phyloP scores from a whole-genome alignment of 2,113 vertebrate genomes.

The Brachyistius frenatus region DNA sequence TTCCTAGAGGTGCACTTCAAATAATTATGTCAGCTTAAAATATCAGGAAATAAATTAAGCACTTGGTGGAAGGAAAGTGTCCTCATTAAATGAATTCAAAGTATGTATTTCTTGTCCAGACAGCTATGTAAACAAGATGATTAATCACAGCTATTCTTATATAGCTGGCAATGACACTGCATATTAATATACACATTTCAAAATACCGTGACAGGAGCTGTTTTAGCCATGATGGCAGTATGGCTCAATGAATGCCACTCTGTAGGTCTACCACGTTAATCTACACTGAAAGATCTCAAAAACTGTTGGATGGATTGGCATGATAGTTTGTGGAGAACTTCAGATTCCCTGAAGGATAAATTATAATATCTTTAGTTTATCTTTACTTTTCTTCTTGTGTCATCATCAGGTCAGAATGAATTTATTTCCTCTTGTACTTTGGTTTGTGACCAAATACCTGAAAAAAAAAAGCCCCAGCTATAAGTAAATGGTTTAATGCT shows the following conservation, averaged over 20 bases:
- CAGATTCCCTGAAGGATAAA: background rate
- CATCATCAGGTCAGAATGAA: too few species aligned
- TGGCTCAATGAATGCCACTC: background rate
- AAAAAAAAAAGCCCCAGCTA: background rate
- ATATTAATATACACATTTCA: background rate
- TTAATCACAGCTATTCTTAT: constrained; percentile 17
- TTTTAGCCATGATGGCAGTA: constrained; percentile 1
- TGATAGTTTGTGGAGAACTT: background rate
- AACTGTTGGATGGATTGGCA: background rate
- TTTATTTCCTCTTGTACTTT: background rate
- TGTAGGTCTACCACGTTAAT: background rate
- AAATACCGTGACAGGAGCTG: background rate
- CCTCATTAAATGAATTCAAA: constrained; percentile 22
- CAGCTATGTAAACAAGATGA: constrained; percentile 41
- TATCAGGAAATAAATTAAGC: constrained; percentile 12
- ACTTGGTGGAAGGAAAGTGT: constrained; percentile 20
- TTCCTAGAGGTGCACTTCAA: constrained; percentile 19
- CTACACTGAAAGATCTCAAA: background rate
- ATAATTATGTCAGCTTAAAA: constrained; percentile 38
- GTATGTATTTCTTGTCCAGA: constrained; percentile 14
- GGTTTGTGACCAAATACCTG: background rate
- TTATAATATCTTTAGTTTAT: too few species aligned
- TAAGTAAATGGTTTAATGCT: background rate
- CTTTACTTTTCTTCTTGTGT: too few species aligned
- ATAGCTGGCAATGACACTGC: background rate